Base-by-base conservation (phyloP, 2,113 vertebrate species). In the Panthera tigris region DNA sequence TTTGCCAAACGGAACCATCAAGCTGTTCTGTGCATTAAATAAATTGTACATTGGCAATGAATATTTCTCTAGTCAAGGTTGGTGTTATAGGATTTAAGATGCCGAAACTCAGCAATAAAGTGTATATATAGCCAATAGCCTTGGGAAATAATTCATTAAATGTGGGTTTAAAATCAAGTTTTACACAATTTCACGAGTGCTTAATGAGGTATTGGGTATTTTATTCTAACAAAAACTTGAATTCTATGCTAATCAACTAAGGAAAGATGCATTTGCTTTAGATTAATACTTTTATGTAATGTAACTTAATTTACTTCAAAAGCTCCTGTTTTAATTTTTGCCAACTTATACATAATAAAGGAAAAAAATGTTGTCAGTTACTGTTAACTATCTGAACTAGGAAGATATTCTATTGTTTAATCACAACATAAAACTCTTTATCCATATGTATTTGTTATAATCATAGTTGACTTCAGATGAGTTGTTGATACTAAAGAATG, bases 271-370 rank as follows among this genome's bases (percentile, higher is more conserved):
- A 97, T 94, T 96, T 97, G 69, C 39, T 79, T 86, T 39, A 80
- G 41, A 80, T 86, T 91, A 98, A 93, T 97, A 96, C 95, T 92
- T 93, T 92, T 95, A 33, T 95, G 83, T 91, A 93, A 84, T 66
- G 87, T 52, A 96, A 96, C 71, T 96, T 97, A 98, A 98, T 98
- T 98, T 98, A 97, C 68, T 97, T 90, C 94, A 91, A 97, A 52
- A 50, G 65, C 92, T 98, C 55, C 94, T 84, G 27, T 80, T 98
- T 95, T 98, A 98, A 98, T 98, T 98, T 98, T 98, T 97, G 92
- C 82, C 68, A 97, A 69, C 65, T 92, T 98, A 52, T 87, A 73
- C 76, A 87, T 92, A 91, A 98, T 97, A 98, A 98, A 98, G 23
- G 41, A 25, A 97, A 92, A 39, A 14, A 98, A 95, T 69, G 87